phyloP scores from a whole-genome alignment of 2,888 invertebrate species.

The Drosophila koepferae region DNA sequence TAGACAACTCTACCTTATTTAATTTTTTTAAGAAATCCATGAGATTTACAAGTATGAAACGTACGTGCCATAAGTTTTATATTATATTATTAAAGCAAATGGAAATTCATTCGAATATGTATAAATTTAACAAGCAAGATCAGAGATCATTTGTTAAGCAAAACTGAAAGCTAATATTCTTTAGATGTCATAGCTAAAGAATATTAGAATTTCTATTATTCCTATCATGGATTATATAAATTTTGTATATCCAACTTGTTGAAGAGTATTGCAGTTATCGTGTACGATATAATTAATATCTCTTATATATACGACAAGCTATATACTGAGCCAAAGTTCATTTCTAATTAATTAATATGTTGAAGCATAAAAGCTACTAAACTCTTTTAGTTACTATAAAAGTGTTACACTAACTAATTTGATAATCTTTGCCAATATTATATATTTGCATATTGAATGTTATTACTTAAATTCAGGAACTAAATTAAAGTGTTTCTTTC shows the following conservation, averaged over 20 bases:
- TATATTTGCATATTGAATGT: not conserved
- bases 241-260: not conserved
- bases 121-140: not conserved
- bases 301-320: not conserved
- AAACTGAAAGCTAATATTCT: not conserved
- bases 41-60: not conserved
- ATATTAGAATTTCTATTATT: not conserved
- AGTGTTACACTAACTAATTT: not conserved
- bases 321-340: not conserved
- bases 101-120: not conserved
- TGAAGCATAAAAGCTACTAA: not conserved
- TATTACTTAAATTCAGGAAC: not conserved
- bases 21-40: not conserved
- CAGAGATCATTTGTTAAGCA: not conserved
- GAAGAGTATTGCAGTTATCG: not conserved
- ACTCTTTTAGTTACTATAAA: not conserved
- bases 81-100: not conserved
- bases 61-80: not conserved
- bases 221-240: not conserved
- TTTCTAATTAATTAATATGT: not conserved
- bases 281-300: not conserved
- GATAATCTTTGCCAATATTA: not conserved
- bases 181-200: not conserved
- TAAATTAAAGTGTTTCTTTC: not conserved
- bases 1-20: not conserved